A percentile compares a stretch with the other conserved stretches of the same genome.
Conservation (phyloP, 2,797 vertebrate genomes). For the Gymnothorax reevesii region DNA sequence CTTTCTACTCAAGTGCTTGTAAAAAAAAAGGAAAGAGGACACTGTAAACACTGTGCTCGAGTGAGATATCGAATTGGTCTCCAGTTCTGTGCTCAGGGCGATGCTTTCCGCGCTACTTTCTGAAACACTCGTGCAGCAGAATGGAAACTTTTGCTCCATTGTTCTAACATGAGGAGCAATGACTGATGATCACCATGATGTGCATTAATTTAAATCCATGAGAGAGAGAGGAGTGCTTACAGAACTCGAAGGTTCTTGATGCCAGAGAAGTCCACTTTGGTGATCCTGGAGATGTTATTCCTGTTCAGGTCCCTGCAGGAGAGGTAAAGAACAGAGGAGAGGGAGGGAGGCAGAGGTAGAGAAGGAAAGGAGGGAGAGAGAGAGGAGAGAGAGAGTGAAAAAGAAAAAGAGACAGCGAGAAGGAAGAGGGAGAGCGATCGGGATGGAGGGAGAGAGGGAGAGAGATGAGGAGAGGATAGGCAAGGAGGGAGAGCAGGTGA, state of each 20-base stretch:
- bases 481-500: too few species aligned
- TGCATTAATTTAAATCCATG: background rate
- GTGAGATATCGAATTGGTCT: background rate
- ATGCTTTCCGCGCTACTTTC: background rate
- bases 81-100: background rate
- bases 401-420: conserved; percentile 26
- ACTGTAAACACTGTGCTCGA: background rate
- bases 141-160: background rate
- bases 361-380: conserved; percentile 19
- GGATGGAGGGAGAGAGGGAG: conserved; percentile 30
- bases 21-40: conserved; percentile 23
- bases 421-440: conserved; percentile 48
- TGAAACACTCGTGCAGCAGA: background rate
- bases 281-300: conserved; percentile 96
- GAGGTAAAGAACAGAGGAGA: conserved; percentile 19
- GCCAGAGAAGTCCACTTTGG: conserved; percentile 90
- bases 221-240: conserved; percentile 73
- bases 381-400: background rate
- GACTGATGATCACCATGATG: background rate
- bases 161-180: background rate
- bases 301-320: conserved; percentile 88
- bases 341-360: conserved; percentile 46
- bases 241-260: conserved; percentile 95
- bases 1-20: background rate
- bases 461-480: conserved; percentile 11